These are phyloP conservation scores for Eulithis testata DNA, from an alignment of 2,888 invertebrate genomes.

Conservation along the genomic window DNA sequence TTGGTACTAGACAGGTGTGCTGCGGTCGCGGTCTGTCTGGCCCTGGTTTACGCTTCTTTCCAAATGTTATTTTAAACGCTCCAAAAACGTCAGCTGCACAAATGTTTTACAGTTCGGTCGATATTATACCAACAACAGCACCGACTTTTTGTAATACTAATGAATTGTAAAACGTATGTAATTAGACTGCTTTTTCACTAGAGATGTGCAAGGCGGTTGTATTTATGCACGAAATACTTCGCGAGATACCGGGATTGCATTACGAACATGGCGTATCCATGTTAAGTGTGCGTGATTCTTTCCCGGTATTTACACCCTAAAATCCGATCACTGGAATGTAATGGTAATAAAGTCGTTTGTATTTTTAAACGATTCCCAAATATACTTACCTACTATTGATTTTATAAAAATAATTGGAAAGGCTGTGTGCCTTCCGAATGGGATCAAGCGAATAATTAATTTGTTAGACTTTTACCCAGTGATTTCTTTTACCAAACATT, in stretches of 20 bases:
- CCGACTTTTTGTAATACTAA: too few relatives aligned
- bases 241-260: too few relatives aligned
- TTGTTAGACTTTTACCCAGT: conserved; percentile 37
- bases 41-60: conserved; percentile 17
- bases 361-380: background rate
- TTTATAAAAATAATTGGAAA: too few relatives aligned
- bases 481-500: conserved; percentile 22
- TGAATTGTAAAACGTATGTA: too few relatives aligned
- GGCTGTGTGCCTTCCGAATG: conserved; percentile 1
- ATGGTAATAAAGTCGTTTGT: too few relatives aligned
- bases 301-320: too few relatives aligned
- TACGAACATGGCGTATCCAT: too few relatives aligned
- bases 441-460: conserved; percentile 39
- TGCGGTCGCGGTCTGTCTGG: conserved; percentile 29
- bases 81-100: background rate
- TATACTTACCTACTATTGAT: background rate
- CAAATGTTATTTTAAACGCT: conserved; percentile 18
- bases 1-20: conserved; percentile 25
- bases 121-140: background rate
- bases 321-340: too few relatives aligned
- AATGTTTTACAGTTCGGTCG: conserved; percentile 3
- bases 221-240: too few relatives aligned
- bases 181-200: too few relatives aligned
- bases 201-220: too few relatives aligned
- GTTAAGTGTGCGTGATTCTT: too few relatives aligned